Percentiles rank a stretch among this genome's conserved stretches.
Evolutionary conservation across 2,888 invertebrate genomes (phyloP).

Genomic region (Suillia variegata): DNA sequence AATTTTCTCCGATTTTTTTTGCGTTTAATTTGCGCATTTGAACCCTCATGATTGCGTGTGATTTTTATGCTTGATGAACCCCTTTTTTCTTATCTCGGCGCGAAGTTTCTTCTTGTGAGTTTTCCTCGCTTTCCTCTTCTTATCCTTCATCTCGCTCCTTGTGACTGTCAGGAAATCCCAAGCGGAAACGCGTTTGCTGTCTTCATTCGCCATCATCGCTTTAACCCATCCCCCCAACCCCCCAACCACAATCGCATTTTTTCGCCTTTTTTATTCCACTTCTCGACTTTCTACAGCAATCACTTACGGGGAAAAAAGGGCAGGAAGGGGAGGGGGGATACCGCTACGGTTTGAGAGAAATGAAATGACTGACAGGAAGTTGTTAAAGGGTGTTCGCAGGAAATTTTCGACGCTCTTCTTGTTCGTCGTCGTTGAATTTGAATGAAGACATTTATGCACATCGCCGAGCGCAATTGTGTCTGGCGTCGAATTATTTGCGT

Average conservation of each 20-base stretch:
- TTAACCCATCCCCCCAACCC: too few relatives aligned
- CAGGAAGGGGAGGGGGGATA: too few relatives aligned
- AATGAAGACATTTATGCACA: conserved; percentile 1
- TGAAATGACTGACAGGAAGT: too few relatives aligned
- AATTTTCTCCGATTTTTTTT: background rate
- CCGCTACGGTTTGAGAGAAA: too few relatives aligned
- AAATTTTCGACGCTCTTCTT: background rate
- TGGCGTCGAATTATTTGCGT: background rate
- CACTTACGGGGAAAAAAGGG: too few relatives aligned
- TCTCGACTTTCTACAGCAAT: too few relatives aligned
- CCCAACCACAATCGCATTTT: too few relatives aligned
- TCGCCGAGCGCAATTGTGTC: background rate
- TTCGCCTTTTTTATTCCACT: too few relatives aligned
- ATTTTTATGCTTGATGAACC: conserved; percentile 14
- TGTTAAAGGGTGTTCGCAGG: background rate
- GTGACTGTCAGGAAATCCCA: background rate
- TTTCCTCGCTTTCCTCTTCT: too few relatives aligned
- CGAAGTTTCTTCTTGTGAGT: too few relatives aligned
- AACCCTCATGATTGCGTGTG: conserved; percentile 15
- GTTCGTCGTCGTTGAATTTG: background rate
- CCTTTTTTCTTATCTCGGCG: background rate
- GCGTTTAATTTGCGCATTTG: conserved; percentile 1
- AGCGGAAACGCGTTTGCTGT: conserved; percentile 2
- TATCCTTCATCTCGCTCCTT: too few relatives aligned
- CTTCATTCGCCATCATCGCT: too few relatives aligned